Base-by-base conservation (phyloP, 1,140 invertebrate genomes). In the Druon quercuslanigerum region DNA sequence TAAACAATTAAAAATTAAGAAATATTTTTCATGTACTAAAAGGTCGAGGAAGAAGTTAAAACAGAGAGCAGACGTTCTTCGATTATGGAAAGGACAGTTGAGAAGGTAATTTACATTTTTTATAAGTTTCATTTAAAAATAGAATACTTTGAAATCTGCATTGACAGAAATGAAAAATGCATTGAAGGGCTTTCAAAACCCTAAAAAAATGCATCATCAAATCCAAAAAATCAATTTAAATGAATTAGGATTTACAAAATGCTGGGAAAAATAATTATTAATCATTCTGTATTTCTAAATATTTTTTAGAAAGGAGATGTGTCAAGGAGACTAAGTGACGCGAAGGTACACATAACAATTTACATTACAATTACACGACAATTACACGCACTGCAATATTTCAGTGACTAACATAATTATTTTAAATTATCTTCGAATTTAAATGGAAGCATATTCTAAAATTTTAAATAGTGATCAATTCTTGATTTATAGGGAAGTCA, bases 61-160 rank as follows among this genome's bases (percentile, higher is more conserved):
- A 89, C 91, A 54, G 94, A 95, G 82, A 94, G 94, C 79, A 90
- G 94, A 73, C 92, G 93, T 52, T 93, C 94, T 73, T 95, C 94
- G n/a, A 85, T 94, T 50, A 87, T 93, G 60, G 94, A 94, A 82
- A 91, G 91, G 74, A 92, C 25, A n/a, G 33, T 66, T 8, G 60
- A 92, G 79, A 90, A 89, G 84, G 92, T 93, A 82, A 93, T 79
- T 66, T 72, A 66, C 46, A 73, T 57, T 76, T 75, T 20, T 52
- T 51, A 16, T n/a, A 19, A 66, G 25, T 46, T 56, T 93, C 83
- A 87, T 89, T 51, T 87, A 93, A 81, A 57, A 91, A 92, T 19
- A 57, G 19, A 11, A 46, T 46, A 11, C 9, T 46, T 8, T 9
- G 40, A 46, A 33, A 46, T 46, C 9, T 46, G 40, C 40, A 46